These are phyloP conservation scores for Epinephelus moara DNA, from an alignment of 2,113 vertebrate species.

Conservation along the genomic window DNA sequence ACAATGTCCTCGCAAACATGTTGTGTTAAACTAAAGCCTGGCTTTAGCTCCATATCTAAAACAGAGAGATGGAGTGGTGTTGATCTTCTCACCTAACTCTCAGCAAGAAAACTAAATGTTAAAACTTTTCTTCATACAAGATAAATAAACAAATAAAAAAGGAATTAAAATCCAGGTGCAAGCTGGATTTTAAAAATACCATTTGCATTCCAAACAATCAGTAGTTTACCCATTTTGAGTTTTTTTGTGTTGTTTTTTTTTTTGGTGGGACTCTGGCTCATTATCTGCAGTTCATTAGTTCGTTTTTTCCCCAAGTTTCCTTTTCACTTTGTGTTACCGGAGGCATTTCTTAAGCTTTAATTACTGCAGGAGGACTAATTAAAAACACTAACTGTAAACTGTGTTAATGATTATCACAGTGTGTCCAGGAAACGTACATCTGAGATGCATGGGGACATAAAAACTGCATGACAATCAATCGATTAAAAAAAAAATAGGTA, in stretches of 20 bases:
- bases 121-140: not conserved
- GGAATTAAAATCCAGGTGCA: not conserved
- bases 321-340: constrained; percentile 26
- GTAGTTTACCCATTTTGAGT: not conserved
- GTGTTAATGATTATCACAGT: constrained; percentile 22
- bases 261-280: not conserved
- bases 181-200: not conserved
- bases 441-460: not conserved
- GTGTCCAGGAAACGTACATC: constrained; percentile 16
- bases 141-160: not conserved
- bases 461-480: not conserved
- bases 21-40: not conserved
- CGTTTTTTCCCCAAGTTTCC: constrained; percentile 17
- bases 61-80: not conserved
- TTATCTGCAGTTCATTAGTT: constrained; percentile 43
- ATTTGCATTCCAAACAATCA: not conserved
- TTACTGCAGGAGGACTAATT: constrained; percentile 40
- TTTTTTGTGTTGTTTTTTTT: not conserved
- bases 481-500: not conserved
- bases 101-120: not conserved
- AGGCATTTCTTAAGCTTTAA: constrained; percentile 41
- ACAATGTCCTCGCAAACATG: not conserved
- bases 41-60: not conserved
- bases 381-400: constrained; percentile 34
- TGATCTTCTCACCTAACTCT: not conserved